Conservation (phyloP, 1,140 invertebrate species). For the Drusus annulatus region DNA sequence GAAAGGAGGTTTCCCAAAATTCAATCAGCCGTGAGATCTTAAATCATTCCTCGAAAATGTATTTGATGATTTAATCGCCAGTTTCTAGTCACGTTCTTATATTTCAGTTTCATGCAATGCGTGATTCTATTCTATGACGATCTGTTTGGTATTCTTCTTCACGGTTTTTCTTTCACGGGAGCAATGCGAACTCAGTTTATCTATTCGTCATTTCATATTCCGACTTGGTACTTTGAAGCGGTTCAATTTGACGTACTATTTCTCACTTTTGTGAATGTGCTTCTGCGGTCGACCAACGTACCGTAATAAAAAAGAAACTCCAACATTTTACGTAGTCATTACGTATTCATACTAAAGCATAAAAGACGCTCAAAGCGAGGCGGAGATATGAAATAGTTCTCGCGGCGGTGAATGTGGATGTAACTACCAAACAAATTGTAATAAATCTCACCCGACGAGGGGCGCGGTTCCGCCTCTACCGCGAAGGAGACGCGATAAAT, state of each 20-base stretch:
- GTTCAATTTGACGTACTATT: slow-evolving; percentile 1
- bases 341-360: slow-evolving; percentile 11
- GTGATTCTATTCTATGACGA: too few species aligned
- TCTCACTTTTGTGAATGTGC: neutral
- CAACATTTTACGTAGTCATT: slow-evolving; percentile 30
- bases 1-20: too few species aligned
- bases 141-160: too few species aligned
- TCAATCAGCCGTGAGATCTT: too few species aligned
- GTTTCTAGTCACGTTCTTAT: too few species aligned
- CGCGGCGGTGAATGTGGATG: neutral
- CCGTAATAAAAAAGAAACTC: slow-evolving; percentile 17
- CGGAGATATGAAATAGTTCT: slow-evolving; percentile 34
- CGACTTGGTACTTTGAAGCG: too few species aligned
- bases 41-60: too few species aligned
- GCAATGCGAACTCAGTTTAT: too few species aligned
- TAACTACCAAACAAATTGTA: slow-evolving; percentile 40
- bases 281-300: slow-evolving; percentile 1
- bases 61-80: too few species aligned
- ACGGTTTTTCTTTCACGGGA: too few species aligned
- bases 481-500: neutral
- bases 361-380: slow-evolving; percentile 27
- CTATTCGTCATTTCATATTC: too few species aligned
- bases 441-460: slow-evolving; percentile 47
- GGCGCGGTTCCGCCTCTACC: slow-evolving; percentile 19
- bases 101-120: too few species aligned